phyloP scores from a whole-genome alignment of 2,888 invertebrate genomes.

The Ischnura elegans region DNA sequence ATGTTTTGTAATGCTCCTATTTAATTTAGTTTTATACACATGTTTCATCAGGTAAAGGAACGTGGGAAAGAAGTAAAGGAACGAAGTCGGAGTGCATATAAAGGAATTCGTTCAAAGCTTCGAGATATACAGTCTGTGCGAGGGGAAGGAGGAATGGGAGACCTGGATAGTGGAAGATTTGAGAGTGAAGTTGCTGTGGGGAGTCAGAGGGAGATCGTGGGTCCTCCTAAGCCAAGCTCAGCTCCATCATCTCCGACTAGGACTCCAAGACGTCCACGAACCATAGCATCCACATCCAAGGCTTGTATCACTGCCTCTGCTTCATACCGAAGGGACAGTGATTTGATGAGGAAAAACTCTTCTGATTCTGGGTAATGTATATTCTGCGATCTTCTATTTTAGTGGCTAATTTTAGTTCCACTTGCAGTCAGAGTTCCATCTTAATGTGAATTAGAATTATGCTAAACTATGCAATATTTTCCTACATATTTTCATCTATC shows the following conservation, averaged over 20 bases:
- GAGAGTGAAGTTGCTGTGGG: constrained; percentile 77
- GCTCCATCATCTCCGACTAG: constrained; percentile 83
- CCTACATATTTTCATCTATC: too few species aligned
- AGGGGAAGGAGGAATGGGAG: constrained; percentile 54
- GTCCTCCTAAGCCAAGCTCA: constrained; percentile 80
- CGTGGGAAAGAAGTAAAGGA: constrained; percentile 86
- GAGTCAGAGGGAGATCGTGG: constrained; percentile 74
- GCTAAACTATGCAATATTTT: too few species aligned
- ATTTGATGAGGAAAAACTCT: constrained; percentile 47
- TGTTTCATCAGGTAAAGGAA: constrained; percentile 83
- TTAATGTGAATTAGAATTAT: too few species aligned
- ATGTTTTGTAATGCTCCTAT: background rate
- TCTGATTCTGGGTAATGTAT: constrained; percentile 44
- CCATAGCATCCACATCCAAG: constrained; percentile 75
- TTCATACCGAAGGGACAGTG: constrained; percentile 76
- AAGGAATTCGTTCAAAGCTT: constrained; percentile 85
- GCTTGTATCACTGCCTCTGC: constrained; percentile 71
- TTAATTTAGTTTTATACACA: constrained; percentile 69
- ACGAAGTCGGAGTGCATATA: constrained; percentile 83
- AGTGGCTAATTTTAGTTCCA: too few species aligned
- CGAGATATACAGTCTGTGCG: constrained; percentile 74
- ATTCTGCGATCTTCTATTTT: too few species aligned
- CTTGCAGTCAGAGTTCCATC: too few species aligned
- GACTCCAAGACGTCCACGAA: constrained; percentile 79
- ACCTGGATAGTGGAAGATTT: constrained; percentile 49